These are phyloP conservation scores for Neoitamus cyanurus DNA, from an alignment of 2,888 invertebrate species.

Conservation along the genomic window DNA sequence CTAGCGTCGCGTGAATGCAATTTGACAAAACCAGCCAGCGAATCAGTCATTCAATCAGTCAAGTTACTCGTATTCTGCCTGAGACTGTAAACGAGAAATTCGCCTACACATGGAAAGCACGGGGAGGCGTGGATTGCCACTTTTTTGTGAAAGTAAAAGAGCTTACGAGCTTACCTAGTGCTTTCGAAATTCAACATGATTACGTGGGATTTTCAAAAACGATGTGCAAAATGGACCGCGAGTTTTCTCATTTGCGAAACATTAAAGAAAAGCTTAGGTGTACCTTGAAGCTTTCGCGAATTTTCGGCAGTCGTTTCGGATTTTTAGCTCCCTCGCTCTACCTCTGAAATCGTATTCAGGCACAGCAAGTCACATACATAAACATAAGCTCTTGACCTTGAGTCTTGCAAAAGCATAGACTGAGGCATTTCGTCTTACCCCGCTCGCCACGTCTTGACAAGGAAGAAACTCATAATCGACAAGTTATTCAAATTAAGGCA, in stretches of 20 bases:
- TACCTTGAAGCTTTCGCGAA: neutral
- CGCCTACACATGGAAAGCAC: neutral
- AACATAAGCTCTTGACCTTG: neutral
- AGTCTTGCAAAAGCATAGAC: slow-evolving; percentile 1
- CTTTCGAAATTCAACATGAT: neutral
- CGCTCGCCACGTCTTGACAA: neutral
- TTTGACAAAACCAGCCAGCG: neutral
- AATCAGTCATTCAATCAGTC: neutral
- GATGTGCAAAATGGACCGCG: neutral
- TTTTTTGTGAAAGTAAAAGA: neutral
- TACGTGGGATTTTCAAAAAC: neutral
- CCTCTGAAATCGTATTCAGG: neutral
- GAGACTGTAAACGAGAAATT: neutral
- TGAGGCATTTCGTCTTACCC: neutral
- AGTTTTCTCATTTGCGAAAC: neutral
- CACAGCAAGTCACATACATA: neutral
- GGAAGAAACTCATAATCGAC: neutral
- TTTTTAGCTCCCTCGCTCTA: neutral
- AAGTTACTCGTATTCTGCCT: neutral
- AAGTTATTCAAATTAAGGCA: neutral
- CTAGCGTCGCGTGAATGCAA: neutral
- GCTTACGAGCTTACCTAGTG: neutral
- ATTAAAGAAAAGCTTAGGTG: neutral
- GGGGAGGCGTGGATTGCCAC: neutral
- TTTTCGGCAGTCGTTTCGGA: neutral